Conservation (phyloP, 2,113 vertebrate genomes). For the Platysternon megacephalum region DNA sequence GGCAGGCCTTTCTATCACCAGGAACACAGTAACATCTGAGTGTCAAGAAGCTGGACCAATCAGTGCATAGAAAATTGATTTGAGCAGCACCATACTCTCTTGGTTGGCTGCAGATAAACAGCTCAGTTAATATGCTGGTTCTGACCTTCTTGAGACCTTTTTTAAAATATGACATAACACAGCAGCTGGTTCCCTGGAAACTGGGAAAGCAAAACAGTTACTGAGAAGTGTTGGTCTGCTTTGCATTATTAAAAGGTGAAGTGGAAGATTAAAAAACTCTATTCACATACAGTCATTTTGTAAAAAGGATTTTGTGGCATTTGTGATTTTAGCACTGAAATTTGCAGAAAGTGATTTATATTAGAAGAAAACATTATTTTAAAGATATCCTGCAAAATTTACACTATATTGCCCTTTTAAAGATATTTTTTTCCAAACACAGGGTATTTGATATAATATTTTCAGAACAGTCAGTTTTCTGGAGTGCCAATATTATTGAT, state of each 20-base stretch:
- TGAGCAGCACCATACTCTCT: conserved; percentile 57
- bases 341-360: conserved; percentile 24
- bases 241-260: conserved; percentile 29
- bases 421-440: conserved; percentile 64
- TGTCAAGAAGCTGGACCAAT: conserved; percentile 72
- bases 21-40: conserved; percentile 66
- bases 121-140: conserved; percentile 35
- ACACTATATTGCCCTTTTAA: conserved; percentile 50
- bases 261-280: neutral
- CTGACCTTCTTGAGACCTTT: conserved; percentile 48
- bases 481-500: conserved; percentile 51
- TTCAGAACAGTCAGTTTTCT: conserved; percentile 66
- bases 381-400: conserved; percentile 28
- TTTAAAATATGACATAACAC: conserved; percentile 60
- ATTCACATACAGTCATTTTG: neutral
- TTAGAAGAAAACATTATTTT: conserved; percentile 50
- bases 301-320: neutral
- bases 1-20: conserved; percentile 71
- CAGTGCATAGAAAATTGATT: conserved; percentile 69
- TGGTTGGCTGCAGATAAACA: conserved; percentile 58
- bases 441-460: conserved; percentile 56
- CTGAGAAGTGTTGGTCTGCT: conserved; percentile 60
- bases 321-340: conserved; percentile 27
- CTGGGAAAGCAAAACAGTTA: neutral
- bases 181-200: conserved; percentile 46